Percentiles rank a stretch among this genome's conserved stretches.
phyloP scores from a whole-genome alignment of 2,797 vertebrate species.

The Anabas testudineus region DNA sequence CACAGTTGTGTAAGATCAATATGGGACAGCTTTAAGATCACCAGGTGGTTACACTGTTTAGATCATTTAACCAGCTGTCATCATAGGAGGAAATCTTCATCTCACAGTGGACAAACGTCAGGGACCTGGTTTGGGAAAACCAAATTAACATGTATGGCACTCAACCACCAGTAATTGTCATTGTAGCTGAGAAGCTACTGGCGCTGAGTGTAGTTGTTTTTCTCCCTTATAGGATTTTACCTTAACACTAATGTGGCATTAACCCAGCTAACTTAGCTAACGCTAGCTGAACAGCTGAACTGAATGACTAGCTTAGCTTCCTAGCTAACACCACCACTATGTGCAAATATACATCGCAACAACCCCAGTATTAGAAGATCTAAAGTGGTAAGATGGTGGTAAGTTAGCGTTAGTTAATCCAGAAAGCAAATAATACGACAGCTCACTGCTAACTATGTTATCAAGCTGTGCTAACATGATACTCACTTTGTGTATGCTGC shows the following conservation, averaged over 20 bases:
- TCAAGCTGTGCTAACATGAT: neutral
- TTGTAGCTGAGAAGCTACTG: neutral
- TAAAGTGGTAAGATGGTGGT: neutral
- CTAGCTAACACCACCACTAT: rapidly evolving
- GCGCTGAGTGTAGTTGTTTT: too few species aligned
- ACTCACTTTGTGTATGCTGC: slow-evolving; percentile 98
- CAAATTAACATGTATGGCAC: rapidly evolving
- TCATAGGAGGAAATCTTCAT: too few species aligned
- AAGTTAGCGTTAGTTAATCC: rapidly evolving
- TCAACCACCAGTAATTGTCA: neutral
- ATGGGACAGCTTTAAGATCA: slow-evolving; percentile 4
- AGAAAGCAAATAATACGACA: slow-evolving; percentile 29
- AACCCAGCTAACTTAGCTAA: slow-evolving; percentile 2
- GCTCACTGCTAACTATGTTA: too few species aligned
- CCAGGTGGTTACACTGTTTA: slow-evolving; percentile 1
- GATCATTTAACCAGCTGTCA: slow-evolving; percentile 4
- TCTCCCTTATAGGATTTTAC: neutral
- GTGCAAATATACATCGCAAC: too few species aligned
- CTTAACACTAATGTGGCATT: neutral
- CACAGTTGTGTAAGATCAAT: neutral
- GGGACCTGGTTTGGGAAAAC: neutral
- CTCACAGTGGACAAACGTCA: neutral
- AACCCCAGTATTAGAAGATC: neutral
- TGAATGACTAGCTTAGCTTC: neutral
- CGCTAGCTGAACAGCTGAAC: slow-evolving; percentile 11